phyloP scores from a whole-genome alignment of 1,140 invertebrate genomes.

The Drosophila repleta region DNA sequence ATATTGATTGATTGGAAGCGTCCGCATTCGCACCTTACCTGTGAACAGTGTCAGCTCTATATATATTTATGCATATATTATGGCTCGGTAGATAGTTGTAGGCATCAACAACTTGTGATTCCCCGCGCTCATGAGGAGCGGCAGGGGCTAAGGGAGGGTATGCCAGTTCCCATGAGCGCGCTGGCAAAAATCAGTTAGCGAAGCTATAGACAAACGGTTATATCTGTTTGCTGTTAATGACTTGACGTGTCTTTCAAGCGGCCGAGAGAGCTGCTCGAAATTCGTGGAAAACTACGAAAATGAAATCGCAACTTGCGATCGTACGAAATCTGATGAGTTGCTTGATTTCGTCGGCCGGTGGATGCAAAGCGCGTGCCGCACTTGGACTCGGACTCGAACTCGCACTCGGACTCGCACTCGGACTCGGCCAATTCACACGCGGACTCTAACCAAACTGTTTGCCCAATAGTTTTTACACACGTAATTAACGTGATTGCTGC shows the following conservation, averaged over 20 bases:
- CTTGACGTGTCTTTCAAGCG: conserved; percentile 52
- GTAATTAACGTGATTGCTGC: conserved; percentile 61
- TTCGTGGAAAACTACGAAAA: conserved; percentile 52
- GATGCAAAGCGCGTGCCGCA: conserved; percentile 66
- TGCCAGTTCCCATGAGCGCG: conserved; percentile 28
- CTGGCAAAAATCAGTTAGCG: conserved; percentile 55
- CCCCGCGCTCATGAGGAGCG: conserved; percentile 3
- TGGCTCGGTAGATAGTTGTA: conserved; percentile 48
- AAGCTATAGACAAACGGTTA: conserved; percentile 60
- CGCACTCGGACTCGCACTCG: conserved; percentile 19
- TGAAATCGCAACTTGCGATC: not conserved
- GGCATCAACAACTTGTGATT: conserved; percentile 23
- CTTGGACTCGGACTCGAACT: conserved; percentile 16
- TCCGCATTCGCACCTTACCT: conserved; percentile 57
- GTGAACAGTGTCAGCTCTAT: conserved; percentile 18
- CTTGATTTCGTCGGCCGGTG: conserved; percentile 17
- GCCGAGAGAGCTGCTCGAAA: conserved; percentile 11
- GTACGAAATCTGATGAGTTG: conserved; percentile 35
- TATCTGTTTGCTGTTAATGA: conserved; percentile 66
- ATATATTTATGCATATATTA: too few species aligned
- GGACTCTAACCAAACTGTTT: conserved; percentile 74
- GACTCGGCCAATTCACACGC: conserved; percentile 58
- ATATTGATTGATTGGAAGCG: conserved; percentile 47
- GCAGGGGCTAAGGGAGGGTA: not conserved
- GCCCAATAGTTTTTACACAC: conserved; percentile 71